These are phyloP conservation scores for Talpa occidentalis DNA, from an alignment of 2,113 vertebrate genomes.

Conservation along the genomic window DNA sequence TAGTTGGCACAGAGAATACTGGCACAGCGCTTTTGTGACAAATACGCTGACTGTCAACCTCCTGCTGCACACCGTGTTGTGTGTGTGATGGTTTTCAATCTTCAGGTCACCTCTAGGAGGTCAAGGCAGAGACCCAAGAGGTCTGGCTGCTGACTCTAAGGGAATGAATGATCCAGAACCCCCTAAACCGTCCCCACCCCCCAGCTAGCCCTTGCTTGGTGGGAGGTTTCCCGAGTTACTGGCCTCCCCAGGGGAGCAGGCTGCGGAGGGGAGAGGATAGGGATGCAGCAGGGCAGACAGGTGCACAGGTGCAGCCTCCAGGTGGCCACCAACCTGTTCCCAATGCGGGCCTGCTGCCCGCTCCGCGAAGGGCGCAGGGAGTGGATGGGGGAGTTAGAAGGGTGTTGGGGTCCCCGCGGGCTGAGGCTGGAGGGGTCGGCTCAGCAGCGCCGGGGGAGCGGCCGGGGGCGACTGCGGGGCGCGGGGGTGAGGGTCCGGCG, in stretches of 20 bases:
- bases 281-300: neutral
- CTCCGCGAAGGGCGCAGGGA: neutral
- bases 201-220: neutral
- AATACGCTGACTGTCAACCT: neutral
- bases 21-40: neutral
- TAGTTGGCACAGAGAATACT: neutral
- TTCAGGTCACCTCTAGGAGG: neutral
- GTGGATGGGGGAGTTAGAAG: too few species aligned
- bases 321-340: neutral
- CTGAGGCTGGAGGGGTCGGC: neutral
- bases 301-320: neutral
- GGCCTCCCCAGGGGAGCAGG: too few species aligned
- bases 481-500: rapidly evolving
- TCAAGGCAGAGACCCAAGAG: neutral
- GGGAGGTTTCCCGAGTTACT: neutral
- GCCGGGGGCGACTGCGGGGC: rapidly evolving
- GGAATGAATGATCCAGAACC: neutral
- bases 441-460: neutral
- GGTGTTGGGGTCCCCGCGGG: neutral
- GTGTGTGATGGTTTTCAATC: neutral
- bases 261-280: neutral
- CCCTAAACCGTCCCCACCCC: too few species aligned
- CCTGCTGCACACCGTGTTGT: too few species aligned
- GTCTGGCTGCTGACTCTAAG: neutral
- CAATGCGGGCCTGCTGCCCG: neutral